A percentile compares a stretch with the other conserved stretches of the same genome.
phyloP scores from a whole-genome alignment of 2,797 vertebrate genomes.

The Eulemur albifrons region DNA sequence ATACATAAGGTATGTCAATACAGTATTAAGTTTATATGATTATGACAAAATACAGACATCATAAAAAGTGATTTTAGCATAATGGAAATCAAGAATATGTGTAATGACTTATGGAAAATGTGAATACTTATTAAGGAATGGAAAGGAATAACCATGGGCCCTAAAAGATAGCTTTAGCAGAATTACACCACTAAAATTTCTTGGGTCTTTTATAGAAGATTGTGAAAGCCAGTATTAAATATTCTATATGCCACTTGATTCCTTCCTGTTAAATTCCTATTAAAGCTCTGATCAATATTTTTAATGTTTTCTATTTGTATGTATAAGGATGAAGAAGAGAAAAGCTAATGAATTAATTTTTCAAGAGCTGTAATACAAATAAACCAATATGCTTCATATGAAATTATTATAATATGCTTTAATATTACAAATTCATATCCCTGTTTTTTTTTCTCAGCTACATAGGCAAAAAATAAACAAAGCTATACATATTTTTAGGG shows the following conservation, averaged over 20 bases:
- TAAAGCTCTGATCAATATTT: not conserved
- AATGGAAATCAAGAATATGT: not conserved
- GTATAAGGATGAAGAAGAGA: not conserved
- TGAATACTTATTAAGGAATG: not conserved
- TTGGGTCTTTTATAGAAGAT: not conserved
- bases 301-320: not conserved
- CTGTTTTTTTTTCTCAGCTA: conserved; percentile 3
- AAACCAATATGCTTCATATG: not conserved
- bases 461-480: not conserved
- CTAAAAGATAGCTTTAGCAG: not conserved
- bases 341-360: not conserved
- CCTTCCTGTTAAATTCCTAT: not conserved
- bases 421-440: conserved; percentile 18
- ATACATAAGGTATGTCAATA: not conserved
- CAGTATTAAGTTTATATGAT: not conserved
- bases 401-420: not conserved
- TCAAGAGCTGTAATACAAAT: not conserved
- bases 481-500: not conserved
- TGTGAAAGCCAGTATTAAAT: not conserved
- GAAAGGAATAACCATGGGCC: not conserved
- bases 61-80: not conserved
- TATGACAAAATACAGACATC: not conserved
- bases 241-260: not conserved
- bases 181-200: not conserved
- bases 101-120: not conserved